Evolutionary conservation across 2,113 vertebrate genomes (phyloP).

Genomic region (Salvator merianae): DNA sequence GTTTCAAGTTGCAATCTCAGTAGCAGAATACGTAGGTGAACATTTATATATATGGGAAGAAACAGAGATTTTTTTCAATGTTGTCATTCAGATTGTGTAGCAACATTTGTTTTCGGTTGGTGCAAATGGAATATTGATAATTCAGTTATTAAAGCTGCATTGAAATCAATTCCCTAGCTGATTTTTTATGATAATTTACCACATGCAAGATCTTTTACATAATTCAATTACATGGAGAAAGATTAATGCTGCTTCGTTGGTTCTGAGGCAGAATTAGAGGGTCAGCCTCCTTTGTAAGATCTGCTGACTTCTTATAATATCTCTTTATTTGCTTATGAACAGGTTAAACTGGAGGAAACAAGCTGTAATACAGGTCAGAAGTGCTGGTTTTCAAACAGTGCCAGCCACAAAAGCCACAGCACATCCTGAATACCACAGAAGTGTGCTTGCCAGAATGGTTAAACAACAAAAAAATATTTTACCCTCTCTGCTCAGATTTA

Average conservation of each 20-base stretch:
- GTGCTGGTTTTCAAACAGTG: neutral
- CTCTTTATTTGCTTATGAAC: neutral
- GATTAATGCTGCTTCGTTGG: neutral
- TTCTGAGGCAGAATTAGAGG: neutral
- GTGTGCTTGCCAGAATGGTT: neutral
- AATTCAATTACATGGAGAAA: neutral
- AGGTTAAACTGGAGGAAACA: neutral
- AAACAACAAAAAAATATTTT: neutral
- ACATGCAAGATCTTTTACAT: neutral
- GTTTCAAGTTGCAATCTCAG: neutral
- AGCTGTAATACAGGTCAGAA: neutral
- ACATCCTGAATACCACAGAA: neutral
- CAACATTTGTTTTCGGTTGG: slow-evolving; percentile 1
- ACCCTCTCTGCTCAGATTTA: neutral
- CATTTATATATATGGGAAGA: slow-evolving; percentile 17
- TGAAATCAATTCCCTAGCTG: neutral
- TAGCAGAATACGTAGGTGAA: neutral
- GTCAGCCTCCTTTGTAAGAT: neutral
- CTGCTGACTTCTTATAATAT: neutral
- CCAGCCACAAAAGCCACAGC: slow-evolving; percentile 3
- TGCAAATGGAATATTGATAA: neutral
- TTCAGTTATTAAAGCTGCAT: neutral
- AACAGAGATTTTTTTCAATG: neutral
- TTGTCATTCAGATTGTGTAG: neutral
- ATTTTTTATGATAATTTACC: neutral